Evolutionary conservation across 2,113 vertebrate species (phyloP).

Genomic region (Lycaon pictus): DNA sequence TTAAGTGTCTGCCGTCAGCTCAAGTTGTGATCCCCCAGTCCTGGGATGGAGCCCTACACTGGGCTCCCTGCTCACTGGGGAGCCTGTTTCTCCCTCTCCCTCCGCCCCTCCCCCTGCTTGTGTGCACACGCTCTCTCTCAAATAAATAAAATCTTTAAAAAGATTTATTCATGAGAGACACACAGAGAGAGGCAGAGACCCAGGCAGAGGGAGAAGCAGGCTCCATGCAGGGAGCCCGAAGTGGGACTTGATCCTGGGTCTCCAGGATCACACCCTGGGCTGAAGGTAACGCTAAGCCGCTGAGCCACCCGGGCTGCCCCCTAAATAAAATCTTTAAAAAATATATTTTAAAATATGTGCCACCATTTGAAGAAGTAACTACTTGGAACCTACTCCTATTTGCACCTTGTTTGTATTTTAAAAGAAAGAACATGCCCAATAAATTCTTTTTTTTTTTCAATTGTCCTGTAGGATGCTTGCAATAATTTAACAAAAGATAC

Average conservation of each 20-base stretch:
- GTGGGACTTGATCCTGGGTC: too few species aligned
- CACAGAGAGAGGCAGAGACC: too few species aligned
- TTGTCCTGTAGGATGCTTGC: background rate
- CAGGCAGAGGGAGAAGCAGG: too few species aligned
- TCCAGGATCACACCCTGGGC: too few species aligned
- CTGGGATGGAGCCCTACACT: background rate
- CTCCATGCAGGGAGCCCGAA: too few species aligned
- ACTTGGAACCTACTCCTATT: constrained; percentile 32
- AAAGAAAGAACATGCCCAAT: constrained; percentile 35
- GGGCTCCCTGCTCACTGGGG: background rate
- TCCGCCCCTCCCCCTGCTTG: background rate
- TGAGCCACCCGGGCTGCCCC: too few species aligned
- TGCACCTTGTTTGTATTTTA: constrained; percentile 45
- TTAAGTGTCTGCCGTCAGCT: background rate
- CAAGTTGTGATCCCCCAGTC: background rate
- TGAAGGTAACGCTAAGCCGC: too few species aligned
- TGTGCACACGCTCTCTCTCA: background rate
- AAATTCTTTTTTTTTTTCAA: constrained; percentile 20
- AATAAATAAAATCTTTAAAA: background rate
- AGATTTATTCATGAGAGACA: too few species aligned
- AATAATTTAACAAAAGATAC: constrained; percentile 27
- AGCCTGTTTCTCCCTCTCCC: background rate
- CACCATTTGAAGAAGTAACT: constrained; percentile 22
- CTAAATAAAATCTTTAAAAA: background rate
- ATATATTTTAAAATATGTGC: background rate